These are phyloP conservation scores for Fregetta grallaria DNA, from an alignment of 2,113 vertebrate species.

Conservation along the genomic window DNA sequence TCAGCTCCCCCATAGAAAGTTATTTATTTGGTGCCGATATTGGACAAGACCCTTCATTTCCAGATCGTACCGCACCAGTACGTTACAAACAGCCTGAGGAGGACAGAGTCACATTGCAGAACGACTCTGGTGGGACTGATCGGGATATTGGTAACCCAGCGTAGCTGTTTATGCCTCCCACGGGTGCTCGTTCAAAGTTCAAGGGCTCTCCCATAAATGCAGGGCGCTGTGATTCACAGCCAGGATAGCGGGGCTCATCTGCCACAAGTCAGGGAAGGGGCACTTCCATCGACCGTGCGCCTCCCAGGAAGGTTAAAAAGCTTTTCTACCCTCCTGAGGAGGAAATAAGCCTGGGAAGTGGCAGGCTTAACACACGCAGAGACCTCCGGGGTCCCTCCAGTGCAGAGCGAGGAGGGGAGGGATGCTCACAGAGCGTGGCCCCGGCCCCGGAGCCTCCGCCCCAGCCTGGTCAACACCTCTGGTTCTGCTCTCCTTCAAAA, in stretches of 20 bases:
- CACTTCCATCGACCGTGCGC: accelerated
- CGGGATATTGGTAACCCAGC: background rate
- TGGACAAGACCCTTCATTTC: background rate
- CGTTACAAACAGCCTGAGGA: background rate
- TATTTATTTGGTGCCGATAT: background rate
- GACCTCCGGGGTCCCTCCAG: too few relatives aligned
- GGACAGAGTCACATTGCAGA: background rate
- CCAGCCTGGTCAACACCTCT: background rate
- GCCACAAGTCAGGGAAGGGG: background rate
- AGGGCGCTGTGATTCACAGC: accelerated
- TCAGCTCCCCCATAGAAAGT: background rate
- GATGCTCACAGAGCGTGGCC: too few relatives aligned
- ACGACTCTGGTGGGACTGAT: background rate
- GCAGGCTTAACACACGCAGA: background rate
- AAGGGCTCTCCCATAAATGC: background rate
- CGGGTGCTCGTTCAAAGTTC: background rate
- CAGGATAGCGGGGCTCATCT: background rate
- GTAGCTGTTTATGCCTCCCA: background rate
- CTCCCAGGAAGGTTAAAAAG: background rate
- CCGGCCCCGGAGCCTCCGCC: background rate
- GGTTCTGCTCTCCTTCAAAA: background rate
- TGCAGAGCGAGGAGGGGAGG: background rate
- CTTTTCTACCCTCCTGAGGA: background rate
- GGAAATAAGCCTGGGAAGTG: background rate
- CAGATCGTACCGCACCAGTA: accelerated